Conservation (phyloP, 2,797 vertebrate species). For the Neopelma chrysocephalum region DNA sequence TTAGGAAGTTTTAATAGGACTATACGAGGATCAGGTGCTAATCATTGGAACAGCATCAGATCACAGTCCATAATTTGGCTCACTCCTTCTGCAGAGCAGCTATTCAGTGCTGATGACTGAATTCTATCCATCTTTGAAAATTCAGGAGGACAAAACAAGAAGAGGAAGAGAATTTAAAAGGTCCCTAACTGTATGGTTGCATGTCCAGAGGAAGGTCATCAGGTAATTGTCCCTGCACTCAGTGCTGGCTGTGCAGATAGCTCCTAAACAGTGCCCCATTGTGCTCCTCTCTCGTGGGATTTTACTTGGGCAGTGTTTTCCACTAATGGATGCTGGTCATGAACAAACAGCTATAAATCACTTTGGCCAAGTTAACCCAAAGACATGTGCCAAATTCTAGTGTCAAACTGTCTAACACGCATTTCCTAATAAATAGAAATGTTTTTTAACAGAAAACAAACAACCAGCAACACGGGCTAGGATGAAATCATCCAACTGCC, state of each 20-base stretch:
- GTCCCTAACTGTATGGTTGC: not conserved
- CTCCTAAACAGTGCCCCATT: not conserved
- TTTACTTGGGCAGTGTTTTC: not conserved
- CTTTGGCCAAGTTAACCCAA: slow-evolving; percentile 39
- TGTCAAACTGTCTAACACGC: not conserved
- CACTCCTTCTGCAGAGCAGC: not conserved
- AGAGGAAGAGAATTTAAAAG: not conserved
- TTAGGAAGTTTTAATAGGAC: slow-evolving; percentile 39
- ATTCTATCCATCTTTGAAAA: not conserved
- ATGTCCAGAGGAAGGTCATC: not conserved
- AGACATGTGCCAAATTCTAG: slow-evolving; percentile 17
- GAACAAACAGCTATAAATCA: slow-evolving; percentile 49
- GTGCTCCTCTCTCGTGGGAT: not conserved
- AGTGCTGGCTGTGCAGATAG: not conserved
- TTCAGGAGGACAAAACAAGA: not conserved
- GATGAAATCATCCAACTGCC: not conserved
- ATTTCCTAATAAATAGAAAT: slow-evolving; percentile 44
- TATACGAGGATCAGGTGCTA: slow-evolving; percentile 36
- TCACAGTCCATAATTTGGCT: not conserved
- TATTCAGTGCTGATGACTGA: not conserved
- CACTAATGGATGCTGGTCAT: slow-evolving; percentile 53
- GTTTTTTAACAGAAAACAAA: slow-evolving; percentile 6
- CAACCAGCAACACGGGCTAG: not conserved
- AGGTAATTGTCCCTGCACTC: not conserved
- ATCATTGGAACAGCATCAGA: not conserved